phyloP scores from a whole-genome alignment of 2,888 invertebrate genomes.

The Dorcus parallelipipedus region DNA sequence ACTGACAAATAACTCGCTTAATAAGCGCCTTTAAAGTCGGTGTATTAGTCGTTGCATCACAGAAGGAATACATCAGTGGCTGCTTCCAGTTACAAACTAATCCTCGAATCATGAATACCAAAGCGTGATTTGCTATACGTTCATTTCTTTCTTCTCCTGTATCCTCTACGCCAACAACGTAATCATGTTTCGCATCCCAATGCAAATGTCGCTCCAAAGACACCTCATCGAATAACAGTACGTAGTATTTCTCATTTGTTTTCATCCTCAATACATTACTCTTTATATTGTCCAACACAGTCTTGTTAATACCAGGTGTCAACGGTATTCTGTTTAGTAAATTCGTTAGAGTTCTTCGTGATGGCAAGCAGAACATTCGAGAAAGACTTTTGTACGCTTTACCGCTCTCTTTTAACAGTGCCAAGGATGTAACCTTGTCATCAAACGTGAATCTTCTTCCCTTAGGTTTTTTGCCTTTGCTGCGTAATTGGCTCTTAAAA shows the following conservation, averaged over 20 bases:
- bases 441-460: conserved; percentile 20
- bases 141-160: not conserved
- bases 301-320: conserved; percentile 3
- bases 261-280: conserved; percentile 1
- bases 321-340: conserved; percentile 3
- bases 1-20: conserved; percentile 6
- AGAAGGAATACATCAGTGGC: conserved; percentile 6
- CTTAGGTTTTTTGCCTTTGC: conserved; percentile 10
- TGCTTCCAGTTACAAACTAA: conserved; percentile 10
- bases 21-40: not conserved
- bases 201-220: conserved; percentile 2
- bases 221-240: conserved; percentile 14
- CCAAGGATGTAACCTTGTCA: conserved; percentile 23
- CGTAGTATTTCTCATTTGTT: not conserved
- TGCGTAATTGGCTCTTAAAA: conserved; percentile 15
- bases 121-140: conserved; percentile 8
- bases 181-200: not conserved
- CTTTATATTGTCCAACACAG: not conserved
- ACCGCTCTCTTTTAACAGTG: conserved; percentile 19
- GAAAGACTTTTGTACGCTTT: conserved; percentile 14
- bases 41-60: conserved; percentile 6
- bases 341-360: too few species aligned
- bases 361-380: conserved; percentile 16
- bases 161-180: conserved; percentile 7
- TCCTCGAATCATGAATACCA: conserved; percentile 11